Evolutionary conservation across 64 coral and sea anemone genomes (phyloP), one percentile per base, ranked within the genome.

Genomic region (Montipora efflorescens): DNA sequence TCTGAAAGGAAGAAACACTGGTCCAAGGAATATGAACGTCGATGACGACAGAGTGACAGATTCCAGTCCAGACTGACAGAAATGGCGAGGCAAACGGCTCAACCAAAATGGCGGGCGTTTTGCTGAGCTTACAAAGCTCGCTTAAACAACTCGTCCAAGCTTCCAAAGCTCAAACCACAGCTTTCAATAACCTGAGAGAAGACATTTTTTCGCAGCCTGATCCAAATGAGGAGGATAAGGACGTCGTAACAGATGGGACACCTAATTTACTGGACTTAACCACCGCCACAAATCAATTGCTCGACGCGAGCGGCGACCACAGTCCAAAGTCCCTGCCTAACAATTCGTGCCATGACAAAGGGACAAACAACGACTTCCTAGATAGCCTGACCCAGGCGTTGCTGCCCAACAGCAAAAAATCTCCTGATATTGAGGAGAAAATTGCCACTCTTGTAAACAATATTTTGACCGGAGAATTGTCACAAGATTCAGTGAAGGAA

Each of bases 381-480:
- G 70, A 91, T 48, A 91, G 90, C 90, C 90, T 91, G 90, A 91
- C 68, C 49, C 90, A 91, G 79, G 90, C 79, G n/a, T 83, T 82
- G 36, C 46, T 87, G 64, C 62, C 83, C 19, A 66, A 71, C 9
- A 49, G 16, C 16, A 87, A 87, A 71, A 62, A 87, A 47, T 87
- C 83, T 45, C 22, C 83, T 8, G 59, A 25, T 16, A 69, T 87
- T 36, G 62, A 87, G 64, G 67, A 48, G 22, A 74, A 87, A 50
- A 87, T 87, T 5, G 64, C 23, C 4, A 3, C 9, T 19, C 64
- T 87, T 44, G 58, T 87, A 19, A 8, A 72, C 45, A 87, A 72
- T 20, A 87, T 68, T 55, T 49, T 83, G 22, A 83, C 81, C 49
- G 81, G 81, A 18, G 15, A 83, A 83, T 23, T 83, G 11, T 61